Conservation (phyloP, 2,113 vertebrate species). For the Pygoscelis adeliae region DNA sequence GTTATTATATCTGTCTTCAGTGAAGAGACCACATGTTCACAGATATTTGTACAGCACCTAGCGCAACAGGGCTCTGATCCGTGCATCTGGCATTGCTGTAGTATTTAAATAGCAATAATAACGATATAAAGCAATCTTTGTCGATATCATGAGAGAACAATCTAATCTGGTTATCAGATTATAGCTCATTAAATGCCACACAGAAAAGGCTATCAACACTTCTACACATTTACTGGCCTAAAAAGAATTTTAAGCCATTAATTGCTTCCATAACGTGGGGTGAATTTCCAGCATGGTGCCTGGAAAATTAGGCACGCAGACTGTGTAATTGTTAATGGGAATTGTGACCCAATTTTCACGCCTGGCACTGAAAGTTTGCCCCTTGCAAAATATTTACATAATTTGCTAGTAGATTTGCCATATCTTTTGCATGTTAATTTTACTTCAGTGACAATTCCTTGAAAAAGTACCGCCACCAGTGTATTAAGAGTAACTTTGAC, state of each 20-base stretch:
- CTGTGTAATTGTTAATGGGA: conserved; percentile 72
- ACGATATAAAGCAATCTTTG: conserved; percentile 54
- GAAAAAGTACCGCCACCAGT: conserved; percentile 33
- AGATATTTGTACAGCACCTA: conserved; percentile 63
- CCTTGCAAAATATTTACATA: conserved; percentile 75
- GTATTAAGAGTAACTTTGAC: conserved; percentile 52
- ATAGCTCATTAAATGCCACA: conserved; percentile 64
- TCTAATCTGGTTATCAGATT: conserved; percentile 68
- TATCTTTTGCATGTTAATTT: conserved; percentile 70
- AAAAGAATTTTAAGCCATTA: conserved; percentile 71
- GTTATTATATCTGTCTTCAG: conserved; percentile 73
- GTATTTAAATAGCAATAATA: conserved; percentile 63
- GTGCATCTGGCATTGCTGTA: conserved; percentile 46
- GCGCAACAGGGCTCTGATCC: conserved; percentile 57
- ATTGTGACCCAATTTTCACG: conserved; percentile 73
- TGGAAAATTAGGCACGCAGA: conserved; percentile 71
- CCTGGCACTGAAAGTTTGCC: conserved; percentile 70
- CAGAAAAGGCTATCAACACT: conserved; percentile 69
- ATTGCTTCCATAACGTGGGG: conserved; percentile 68
- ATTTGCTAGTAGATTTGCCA: conserved; percentile 68
- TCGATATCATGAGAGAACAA: conserved; percentile 57
- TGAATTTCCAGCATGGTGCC: conserved; percentile 71
- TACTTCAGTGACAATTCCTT: conserved; percentile 51
- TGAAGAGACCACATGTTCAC: conserved; percentile 60
- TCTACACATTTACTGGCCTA: conserved; percentile 64